Base-by-base conservation (phyloP, 2,113 vertebrate genomes). In the Sceloporus tristichus region DNA sequence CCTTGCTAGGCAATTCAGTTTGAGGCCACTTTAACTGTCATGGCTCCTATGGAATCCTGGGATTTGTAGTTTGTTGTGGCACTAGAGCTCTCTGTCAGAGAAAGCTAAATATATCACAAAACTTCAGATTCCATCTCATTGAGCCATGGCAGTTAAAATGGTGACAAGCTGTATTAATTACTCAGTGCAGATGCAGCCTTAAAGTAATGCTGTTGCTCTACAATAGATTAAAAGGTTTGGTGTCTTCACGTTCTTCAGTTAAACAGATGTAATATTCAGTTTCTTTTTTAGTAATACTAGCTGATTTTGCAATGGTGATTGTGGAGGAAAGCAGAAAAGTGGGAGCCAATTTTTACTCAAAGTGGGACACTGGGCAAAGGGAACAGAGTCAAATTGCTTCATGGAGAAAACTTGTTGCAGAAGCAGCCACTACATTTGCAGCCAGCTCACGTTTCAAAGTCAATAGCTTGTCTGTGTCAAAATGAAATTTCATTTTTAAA, bases 401-500 rank as follows among this genome's bases (percentile, higher is more conserved):
- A 11, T 23, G 25, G 40, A 79, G 84, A 34, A 82, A 82, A 85
- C 73, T 59, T 40, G 29, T 25, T 74, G 54, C 3, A 1, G 68
- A 68, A 86, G 90, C 18, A 9, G 53, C 40, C 11, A 19, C 53
- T 42, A 2, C 1, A 18, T 76, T 68, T 84, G 88, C 79, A 71
- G 73, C 76, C 53, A 29, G 62, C 65, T 90, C 79, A 56, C 75
- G 11, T 73, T 0, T 2, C 86, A 81, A 75, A 68, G 77, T 38
- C 85, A 70, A 87, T 80, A 42, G 29, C 84, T 82, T 56, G 27
- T 86, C 73, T 66, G 59, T 86, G 88, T 82, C 84, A 86, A 85
- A 89, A 86, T 86, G 84, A 89, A 89, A 89, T 86, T 89, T 86
- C 79, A 82, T 89, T 89, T 86, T 89, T 77, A 82, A 78, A 86